Percentiles rank a stretch among this genome's conserved stretches.
Evolutionary conservation across 2,797 vertebrate genomes (phyloP).

Genomic region (Leuciscus waleckii): DNA sequence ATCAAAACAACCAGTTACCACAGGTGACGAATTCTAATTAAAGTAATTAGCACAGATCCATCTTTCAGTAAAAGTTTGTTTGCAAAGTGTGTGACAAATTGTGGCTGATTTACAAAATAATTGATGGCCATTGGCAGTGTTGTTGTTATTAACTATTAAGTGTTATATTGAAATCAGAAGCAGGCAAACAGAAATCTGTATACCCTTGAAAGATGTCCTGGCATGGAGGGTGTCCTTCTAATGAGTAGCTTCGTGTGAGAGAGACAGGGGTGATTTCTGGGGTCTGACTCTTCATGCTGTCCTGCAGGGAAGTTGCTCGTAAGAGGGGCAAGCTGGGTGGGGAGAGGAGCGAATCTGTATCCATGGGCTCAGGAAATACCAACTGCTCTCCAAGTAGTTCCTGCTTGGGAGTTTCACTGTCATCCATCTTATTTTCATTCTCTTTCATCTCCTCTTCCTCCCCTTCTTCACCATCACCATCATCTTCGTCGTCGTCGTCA

Average conservation of each 20-base stretch:
- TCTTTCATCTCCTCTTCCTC: slow-evolving; percentile 61
- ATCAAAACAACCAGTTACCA: too few relatives aligned
- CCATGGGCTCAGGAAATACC: slow-evolving; percentile 54
- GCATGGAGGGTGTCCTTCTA: slow-evolving; percentile 73
- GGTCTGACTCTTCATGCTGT: slow-evolving; percentile 69
- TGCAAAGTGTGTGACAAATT: too few relatives aligned
- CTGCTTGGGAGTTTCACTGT: slow-evolving; percentile 53
- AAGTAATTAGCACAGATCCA: too few relatives aligned
- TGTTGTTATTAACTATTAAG: too few relatives aligned
- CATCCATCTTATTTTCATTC: slow-evolving; percentile 56
- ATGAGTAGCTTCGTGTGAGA: slow-evolving; percentile 76
- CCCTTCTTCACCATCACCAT: slow-evolving; percentile 66
- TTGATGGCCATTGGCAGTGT: too few relatives aligned
- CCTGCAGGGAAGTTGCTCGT: slow-evolving; percentile 82
- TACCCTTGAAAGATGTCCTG: slow-evolving; percentile 72
- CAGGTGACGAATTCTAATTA: too few relatives aligned
- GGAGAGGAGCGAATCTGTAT: slow-evolving; percentile 62
- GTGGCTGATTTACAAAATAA: too few relatives aligned
- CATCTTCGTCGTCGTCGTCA: slow-evolving; percentile 75
- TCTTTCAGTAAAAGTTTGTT: too few relatives aligned
- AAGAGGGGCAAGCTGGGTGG: slow-evolving; percentile 76
- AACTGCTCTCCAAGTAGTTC: slow-evolving; percentile 57
- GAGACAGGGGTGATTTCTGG: slow-evolving; percentile 60
- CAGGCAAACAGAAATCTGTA: slow-evolving; percentile 1
- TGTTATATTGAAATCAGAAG: not conserved